Evolutionary conservation across 1,140 invertebrate genomes (phyloP), one percentile per base, ranked within the genome.

Genomic region (Leptonema lineaticorne): DNA sequence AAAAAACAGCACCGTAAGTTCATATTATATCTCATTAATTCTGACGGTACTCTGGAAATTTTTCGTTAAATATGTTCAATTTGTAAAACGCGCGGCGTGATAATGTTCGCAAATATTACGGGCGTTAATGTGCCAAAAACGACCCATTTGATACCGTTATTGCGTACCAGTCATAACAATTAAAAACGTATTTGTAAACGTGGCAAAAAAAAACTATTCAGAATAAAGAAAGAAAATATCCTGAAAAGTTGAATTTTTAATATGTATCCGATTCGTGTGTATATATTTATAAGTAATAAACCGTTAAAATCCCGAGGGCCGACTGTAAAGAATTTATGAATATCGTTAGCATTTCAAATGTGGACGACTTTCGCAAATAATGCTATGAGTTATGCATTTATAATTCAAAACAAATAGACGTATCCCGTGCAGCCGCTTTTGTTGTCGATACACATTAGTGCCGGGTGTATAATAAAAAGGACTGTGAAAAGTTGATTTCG

Each of bases 11-110:
- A 27, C 14, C 57, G 57, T 59, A 37, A 59, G n/a, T 2, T 33
- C 30, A 59, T 59, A 33, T 37, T 33, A 59, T 59, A 33, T 59
- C 57, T 16, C 57, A 16, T 59, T 29, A 59, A 59, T n/a, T 59
- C 20, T 18, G 30, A 59, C 57, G 30, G 50, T 53, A 53, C 50
- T 53, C 27, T 53, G 24, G 50, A 53, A 53, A 53, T 26, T 41
- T 41, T 16, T 4, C 37, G 37, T 41, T 41, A 41, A 41, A 41
- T 41, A 41, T 41, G 37, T n/a, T n/a, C n/a, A n/a, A n/a, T n/a
- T n/a, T n/a, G n/a, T n/a, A n/a, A n/a, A n/a, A 41, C 37, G 37
- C n/a, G 37, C 37, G 9, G 37, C 37, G 37, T 41, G 37, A 14
- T 14, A 41, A 41, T 14, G 11, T 41, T 3, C 37, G 37, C 37